Base-by-base conservation (phyloP, 2,888 invertebrate genomes). In the Oligia strigilis region DNA sequence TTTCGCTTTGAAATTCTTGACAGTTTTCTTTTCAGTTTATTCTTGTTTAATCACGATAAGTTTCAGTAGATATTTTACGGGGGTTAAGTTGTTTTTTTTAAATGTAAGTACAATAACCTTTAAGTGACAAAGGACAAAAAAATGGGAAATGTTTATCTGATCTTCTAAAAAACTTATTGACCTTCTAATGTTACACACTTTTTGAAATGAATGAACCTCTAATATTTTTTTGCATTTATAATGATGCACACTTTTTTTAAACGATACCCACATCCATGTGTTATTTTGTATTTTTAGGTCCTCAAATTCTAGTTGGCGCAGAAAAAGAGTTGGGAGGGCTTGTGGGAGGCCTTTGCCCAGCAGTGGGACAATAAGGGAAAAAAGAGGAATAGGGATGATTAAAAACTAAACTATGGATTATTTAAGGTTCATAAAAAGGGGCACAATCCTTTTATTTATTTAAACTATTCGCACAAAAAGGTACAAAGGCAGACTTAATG, bases 11-110 rank as follows among this genome's bases (percentile, higher is more conserved):
- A 83, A 78, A 64, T 72, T 58, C 43, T 9, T 13, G 43, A 55
- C 77, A 72, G 46, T 64, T 46, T 77, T 19, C 19, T 65, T 52
- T 58, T 40, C 5, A 3, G 9, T 58, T 78, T 76, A 78, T 76
- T 69, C 46, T 81, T 74, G 75, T 78, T 80, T 77, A 58, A 82
- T 82, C 79, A 17, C 64, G 78, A 67, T 77, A 75, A 78, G 40
- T 65, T 83, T n/a, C 40, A 55, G 70, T 69, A 40, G 14, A 81
- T 75, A 67, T 76, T 75, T 82, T 66, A 60, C 58, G 43, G 64
- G 67, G 76, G 77, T 75, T 49, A 67, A 72, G 66, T 49, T 74
- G 11, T 14, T 29, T 64, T 87, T 83, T 78, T 73, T 81, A 71
- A 13, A n/a, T n/a, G n/a, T n/a, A n/a, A 65, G 78, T 81, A 43